A percentile compares a stretch with the other conserved stretches of the same genome.
Evolutionary conservation across 2,888 invertebrate species (phyloP).

Genomic region (Asteroscopus sphinx): DNA sequence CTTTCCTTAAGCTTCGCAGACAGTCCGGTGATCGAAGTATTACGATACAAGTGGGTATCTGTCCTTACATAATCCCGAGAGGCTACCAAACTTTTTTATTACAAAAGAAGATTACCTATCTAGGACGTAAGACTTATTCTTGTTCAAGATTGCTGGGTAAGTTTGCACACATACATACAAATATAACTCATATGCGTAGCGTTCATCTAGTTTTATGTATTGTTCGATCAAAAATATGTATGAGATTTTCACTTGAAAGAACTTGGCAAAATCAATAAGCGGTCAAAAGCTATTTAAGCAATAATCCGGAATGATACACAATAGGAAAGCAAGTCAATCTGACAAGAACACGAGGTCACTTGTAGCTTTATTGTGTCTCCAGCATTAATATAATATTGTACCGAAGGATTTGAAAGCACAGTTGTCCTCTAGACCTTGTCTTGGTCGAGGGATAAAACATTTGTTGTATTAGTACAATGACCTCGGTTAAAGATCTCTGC

Average conservation of each 20-base stretch:
- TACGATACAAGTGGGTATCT: constrained; percentile 8
- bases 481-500: constrained; percentile 20
- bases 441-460: constrained; percentile 21
- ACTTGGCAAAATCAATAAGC: constrained; percentile 2
- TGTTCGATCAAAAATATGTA: constrained; percentile 1
- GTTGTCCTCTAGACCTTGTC: constrained; percentile 27
- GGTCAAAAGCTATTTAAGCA: constrained; percentile 3
- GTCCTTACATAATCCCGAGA: constrained; percentile 6
- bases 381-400: constrained; percentile 33
- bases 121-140: constrained; percentile 1
- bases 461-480: constrained; percentile 24
- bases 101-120: constrained; percentile 12
- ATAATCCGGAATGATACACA: constrained; percentile 22
- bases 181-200: neutral
- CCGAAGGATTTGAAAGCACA: constrained; percentile 25
- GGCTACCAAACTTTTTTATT: constrained; percentile 20
- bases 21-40: constrained; percentile 13
- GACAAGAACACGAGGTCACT: constrained; percentile 30
- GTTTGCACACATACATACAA: neutral
- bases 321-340: constrained; percentile 11
- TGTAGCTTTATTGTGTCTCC: constrained; percentile 33
- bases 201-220: neutral
- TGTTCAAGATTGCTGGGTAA: constrained; percentile 6
- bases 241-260: constrained; percentile 13
- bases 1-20: constrained; percentile 1